Conservation (phyloP, 2,888 invertebrate genomes). For the Catocala fraxini region DNA sequence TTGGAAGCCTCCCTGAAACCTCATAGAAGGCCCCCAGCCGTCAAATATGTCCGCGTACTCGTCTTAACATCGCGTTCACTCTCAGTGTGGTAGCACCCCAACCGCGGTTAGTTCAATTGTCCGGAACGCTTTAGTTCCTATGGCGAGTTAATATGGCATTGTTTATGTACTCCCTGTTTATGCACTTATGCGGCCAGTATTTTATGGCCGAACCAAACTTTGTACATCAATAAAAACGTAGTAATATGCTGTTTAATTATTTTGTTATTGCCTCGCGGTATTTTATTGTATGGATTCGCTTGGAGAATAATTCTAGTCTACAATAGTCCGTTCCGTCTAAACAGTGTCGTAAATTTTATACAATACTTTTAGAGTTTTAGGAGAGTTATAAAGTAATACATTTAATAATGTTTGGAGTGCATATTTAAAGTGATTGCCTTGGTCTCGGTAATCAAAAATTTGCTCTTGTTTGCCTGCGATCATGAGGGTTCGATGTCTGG, state of each 20-base stretch:
- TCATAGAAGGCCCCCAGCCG: no score
- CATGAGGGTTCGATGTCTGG: no score
- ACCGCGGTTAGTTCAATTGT: slow-evolving; percentile 49
- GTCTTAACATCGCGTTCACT: slow-evolving; percentile 11
- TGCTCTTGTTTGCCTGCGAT: no score
- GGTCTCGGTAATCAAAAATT: no score
- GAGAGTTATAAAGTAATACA: not conserved
- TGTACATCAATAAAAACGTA: slow-evolving; percentile 40
- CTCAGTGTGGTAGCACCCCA: slow-evolving; percentile 7
- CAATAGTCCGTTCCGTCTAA: slow-evolving; percentile 6
- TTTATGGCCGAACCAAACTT: slow-evolving; percentile 33
- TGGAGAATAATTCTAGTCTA: not conserved
- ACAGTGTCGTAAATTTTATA: slow-evolving; percentile 12
- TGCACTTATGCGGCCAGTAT: slow-evolving; percentile 38
- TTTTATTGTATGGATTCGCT: slow-evolving; percentile 13
- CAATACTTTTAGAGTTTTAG: slow-evolving; percentile 1
- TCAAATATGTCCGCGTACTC: no score
- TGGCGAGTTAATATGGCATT: slow-evolving; percentile 48
- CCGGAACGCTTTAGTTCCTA: slow-evolving; percentile 49
- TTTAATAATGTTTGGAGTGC: no score
- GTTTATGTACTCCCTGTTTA: slow-evolving; percentile 49
- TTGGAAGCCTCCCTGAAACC: no score
- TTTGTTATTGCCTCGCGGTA: slow-evolving; percentile 13
- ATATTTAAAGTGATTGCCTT: no score
- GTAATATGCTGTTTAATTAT: slow-evolving; percentile 37